Base-by-base conservation (phyloP, 2,888 invertebrate species). In the Lithosia quadra region DNA sequence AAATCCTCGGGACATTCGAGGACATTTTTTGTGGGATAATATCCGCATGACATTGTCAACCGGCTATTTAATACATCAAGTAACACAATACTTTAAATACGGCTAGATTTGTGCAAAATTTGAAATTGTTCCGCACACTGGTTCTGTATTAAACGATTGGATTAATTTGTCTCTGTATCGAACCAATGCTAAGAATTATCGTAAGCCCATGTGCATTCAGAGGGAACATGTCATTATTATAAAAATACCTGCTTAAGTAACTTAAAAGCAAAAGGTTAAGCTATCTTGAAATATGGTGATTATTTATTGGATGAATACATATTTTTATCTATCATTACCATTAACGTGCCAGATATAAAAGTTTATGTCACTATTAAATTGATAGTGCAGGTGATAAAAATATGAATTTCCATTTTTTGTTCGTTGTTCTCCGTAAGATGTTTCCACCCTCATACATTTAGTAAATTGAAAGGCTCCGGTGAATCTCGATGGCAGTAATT, bases 1-100 rank as follows among this genome's bases (percentile, higher is more conserved):
- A 95, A 95, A 95, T 95, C 95, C 95, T 93, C 92, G 92, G 94
- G 92, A 93, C 90, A 90, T 93, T 93, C 88, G 93, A 94, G 94
- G 93, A 94, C 92, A 92, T 92, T 94, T 95, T 95, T 95, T 95
- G 94, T 93, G 91, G 92, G 92, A 91, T 94, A 93, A 94, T 95
- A 94, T 95, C 94, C 93, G 93, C 92, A 91, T 92, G 92, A 94
- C 93, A 94, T 94, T 95, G 94, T 95, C 93, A 93, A 92, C 91
- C 90, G 89, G 92, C 94, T 90, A 94, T 94, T 94, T 94, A 93
- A 94, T 94, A 94, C 94, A 92, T 91, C 90, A 86, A 88, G 94
- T 94, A 95, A 95, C 86, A 94, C 92, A 93, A 95, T 94, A 94
- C 94, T 91, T 93, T 93, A 93, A 94, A 94, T 94, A 86, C 91